These are phyloP conservation scores for Goniozus legneri DNA, from an alignment of 1,140 invertebrate species.

Conservation along the genomic window DNA sequence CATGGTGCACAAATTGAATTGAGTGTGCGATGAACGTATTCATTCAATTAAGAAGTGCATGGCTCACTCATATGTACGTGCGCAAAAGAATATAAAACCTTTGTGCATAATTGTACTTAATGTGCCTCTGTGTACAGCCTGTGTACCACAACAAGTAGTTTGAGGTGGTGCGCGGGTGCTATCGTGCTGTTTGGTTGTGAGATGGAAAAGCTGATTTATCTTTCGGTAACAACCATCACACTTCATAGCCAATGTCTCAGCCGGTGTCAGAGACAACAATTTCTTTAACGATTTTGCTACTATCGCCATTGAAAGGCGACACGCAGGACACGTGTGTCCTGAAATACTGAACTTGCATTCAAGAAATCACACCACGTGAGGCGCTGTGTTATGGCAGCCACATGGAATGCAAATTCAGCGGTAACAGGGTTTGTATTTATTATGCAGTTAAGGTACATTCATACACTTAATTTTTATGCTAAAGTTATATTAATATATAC, in stretches of 20 bases:
- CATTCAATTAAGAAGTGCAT: constrained; percentile 32
- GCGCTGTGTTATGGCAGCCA: constrained; percentile 28
- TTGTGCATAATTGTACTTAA: constrained; percentile 33
- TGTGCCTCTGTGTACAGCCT: constrained; percentile 52
- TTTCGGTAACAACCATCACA: constrained; percentile 37
- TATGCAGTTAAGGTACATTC: constrained; percentile 41
- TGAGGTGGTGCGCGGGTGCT: constrained; percentile 43
- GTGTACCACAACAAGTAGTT: constrained; percentile 36
- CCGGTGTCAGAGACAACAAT: constrained; percentile 51
- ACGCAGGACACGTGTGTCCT: constrained; percentile 43
- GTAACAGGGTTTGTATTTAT: constrained; percentile 52
- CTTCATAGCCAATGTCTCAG: constrained; percentile 47
- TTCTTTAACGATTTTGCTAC: constrained; percentile 55
- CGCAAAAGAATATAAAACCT: constrained; percentile 19
- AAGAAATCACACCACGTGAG: constrained; percentile 32
- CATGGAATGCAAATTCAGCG: constrained; percentile 48
- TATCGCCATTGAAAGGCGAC: constrained; percentile 50
- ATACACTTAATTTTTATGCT: constrained; percentile 25
- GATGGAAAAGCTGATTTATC: constrained; percentile 32
- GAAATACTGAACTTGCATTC: constrained; percentile 49
- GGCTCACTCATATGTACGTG: constrained; percentile 52
- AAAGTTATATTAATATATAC: too few relatives aligned
- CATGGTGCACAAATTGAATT: constrained; percentile 58
- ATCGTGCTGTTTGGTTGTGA: constrained; percentile 46
- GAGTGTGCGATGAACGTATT: constrained; percentile 51